These are phyloP conservation scores for Sigmodon hispidus DNA, from an alignment of 2,113 vertebrate genomes.

Conservation along the genomic window DNA sequence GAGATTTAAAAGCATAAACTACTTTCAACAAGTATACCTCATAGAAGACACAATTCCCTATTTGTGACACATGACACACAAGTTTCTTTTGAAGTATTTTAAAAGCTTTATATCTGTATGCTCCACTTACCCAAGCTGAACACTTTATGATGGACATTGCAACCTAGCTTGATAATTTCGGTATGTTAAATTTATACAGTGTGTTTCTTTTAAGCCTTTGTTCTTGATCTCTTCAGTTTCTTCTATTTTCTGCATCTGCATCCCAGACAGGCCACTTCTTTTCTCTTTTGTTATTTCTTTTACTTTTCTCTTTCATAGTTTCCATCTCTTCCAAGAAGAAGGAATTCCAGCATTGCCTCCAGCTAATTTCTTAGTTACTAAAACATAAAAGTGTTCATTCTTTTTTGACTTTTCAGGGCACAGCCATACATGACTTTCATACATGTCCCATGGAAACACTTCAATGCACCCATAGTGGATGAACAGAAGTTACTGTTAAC, in stretches of 20 bases:
- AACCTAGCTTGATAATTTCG: neutral
- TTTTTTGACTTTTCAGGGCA: conserved; percentile 67
- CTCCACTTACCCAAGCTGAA: neutral
- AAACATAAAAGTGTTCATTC: conserved; percentile 71
- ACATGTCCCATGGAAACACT: conserved; percentile 50
- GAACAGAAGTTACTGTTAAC: conserved; percentile 70
- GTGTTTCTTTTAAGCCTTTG: neutral
- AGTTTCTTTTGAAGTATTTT: conserved; percentile 39
- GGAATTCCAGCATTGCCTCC: conserved; percentile 74
- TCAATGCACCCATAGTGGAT: conserved; percentile 38
- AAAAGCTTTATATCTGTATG: conserved; percentile 33
- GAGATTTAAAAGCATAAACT: conserved; percentile 47
- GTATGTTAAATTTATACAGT: neutral
- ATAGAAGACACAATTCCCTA: conserved; percentile 27
- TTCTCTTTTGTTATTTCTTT: conserved; percentile 54
- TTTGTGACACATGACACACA: conserved; percentile 11
- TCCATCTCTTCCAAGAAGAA: conserved; percentile 70
- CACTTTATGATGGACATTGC: neutral
- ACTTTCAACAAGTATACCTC: conserved; percentile 22
- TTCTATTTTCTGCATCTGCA: neutral
- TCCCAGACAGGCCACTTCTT: neutral
- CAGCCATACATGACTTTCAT: conserved; percentile 57
- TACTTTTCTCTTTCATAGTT: conserved; percentile 63
- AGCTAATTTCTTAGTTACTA: conserved; percentile 74
- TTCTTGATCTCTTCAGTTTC: neutral